A percentile compares a stretch with the other conserved stretches of the same genome.
Conservation (phyloP, 1,140 invertebrate species). For the Piezodorus guildinii region DNA sequence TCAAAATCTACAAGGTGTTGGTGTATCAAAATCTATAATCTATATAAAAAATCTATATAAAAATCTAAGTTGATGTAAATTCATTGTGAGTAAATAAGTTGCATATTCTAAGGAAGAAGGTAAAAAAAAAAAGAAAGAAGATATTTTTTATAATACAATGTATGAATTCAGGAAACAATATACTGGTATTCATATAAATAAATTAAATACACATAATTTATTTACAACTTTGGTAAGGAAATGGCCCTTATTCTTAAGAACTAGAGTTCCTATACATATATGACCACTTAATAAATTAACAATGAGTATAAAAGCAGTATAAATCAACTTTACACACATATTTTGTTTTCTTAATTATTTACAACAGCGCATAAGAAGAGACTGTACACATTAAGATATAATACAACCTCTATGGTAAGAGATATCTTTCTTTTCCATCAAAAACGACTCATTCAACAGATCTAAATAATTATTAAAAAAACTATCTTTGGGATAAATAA, state of each 20-base stretch:
- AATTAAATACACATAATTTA: slow-evolving; percentile 10
- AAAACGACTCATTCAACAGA: too few relatives aligned
- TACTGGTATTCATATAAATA: background rate
- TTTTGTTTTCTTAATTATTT: background rate
- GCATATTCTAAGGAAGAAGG: background rate
- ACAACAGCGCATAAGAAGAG: background rate
- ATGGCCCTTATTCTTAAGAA: background rate
- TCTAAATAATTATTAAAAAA: too few relatives aligned
- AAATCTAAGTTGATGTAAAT: too few relatives aligned
- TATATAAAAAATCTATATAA: too few relatives aligned
- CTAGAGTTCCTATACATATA: background rate
- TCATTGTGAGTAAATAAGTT: too few relatives aligned
- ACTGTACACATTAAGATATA: too few relatives aligned
- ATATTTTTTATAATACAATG: slow-evolving; percentile 12
- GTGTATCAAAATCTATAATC: too few relatives aligned
- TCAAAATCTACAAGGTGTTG: too few relatives aligned
- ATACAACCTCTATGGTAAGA: too few relatives aligned
- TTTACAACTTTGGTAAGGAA: slow-evolving; percentile 10
- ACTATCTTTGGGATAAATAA: too few relatives aligned
- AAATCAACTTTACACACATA: slow-evolving; percentile 8
- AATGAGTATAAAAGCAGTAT: slow-evolving; percentile 10
- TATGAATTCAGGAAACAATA: slow-evolving; percentile 7
- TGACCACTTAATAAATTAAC: background rate
- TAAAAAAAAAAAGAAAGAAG: background rate
- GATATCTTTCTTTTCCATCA: too few relatives aligned